Conservation (phyloP, 2,797 vertebrate species). For the Danio albolineatus region DNA sequence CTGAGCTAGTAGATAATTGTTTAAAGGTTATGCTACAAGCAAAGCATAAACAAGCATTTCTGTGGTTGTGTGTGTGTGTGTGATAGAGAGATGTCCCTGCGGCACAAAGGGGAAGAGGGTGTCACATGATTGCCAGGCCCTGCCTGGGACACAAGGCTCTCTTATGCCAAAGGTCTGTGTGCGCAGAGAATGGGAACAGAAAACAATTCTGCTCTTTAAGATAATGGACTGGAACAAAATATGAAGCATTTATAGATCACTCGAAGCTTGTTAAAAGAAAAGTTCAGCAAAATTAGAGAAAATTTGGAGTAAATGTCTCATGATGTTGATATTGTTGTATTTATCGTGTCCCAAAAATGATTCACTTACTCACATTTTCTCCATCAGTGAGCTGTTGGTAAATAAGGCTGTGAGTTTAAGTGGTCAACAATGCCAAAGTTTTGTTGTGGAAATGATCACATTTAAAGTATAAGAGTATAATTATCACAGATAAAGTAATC, state of each 20-base stretch:
- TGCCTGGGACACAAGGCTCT: slow-evolving; percentile 36
- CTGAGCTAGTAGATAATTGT: slow-evolving; percentile 70
- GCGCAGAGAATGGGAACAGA: background rate
- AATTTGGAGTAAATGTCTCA: background rate
- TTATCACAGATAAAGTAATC: too few relatives aligned
- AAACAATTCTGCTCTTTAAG: slow-evolving; percentile 22
- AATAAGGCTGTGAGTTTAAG: background rate
- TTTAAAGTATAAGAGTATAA: too few relatives aligned
- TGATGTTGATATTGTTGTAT: background rate
- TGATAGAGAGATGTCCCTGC: slow-evolving; percentile 2
- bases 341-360: background rate
- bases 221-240: slow-evolving; percentile 19
- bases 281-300: background rate
- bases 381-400: background rate
- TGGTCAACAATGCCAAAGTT: too few relatives aligned
- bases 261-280: background rate
- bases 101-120: slow-evolving; percentile 23
- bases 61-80: slow-evolving; percentile 40
- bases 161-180: slow-evolving; percentile 34
- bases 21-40: slow-evolving; percentile 69
- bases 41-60: slow-evolving; percentile 65
- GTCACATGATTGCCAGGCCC: slow-evolving; percentile 47
- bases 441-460: too few relatives aligned
- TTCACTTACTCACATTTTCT: background rate
- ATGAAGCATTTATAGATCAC: slow-evolving; percentile 11